Base-by-base conservation (phyloP, 2,888 invertebrate genomes). In the Acleris laterana region DNA sequence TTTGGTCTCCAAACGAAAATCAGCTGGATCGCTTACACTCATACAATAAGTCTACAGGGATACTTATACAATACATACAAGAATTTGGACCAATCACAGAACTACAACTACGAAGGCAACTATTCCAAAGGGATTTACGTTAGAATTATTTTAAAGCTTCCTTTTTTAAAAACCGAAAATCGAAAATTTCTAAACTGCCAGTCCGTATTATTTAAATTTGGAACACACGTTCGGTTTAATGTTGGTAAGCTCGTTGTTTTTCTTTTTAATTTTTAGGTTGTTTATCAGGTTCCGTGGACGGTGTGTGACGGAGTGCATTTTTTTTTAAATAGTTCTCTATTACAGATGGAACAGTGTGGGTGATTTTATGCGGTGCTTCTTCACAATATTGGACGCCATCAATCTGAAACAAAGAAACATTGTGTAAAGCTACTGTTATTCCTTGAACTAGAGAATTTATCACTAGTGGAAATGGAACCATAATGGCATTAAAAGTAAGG, bases 31-130 rank as follows among this genome's bases (percentile, higher is more conserved):
- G 76, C 81, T 78, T 73, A 72, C 74, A 70, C 74, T 71, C 69
- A 72, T 72, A 70, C 71, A 71, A 71, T 70, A 68, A 72, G 78
- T 76, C 74, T 78, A 77, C 63, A 70, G 71, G 69, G 73, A 75
- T 74, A 77, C 74, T 74, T 69, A 75, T 76, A 57, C 66, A 62
- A 71, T 64, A 63, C 38, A 68, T 73, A 74, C 70, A 78, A 77
- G 73, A 72, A 66, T 57, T 91, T 91, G 91, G 91, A 91, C 91
- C 91, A 83, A 84, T 74, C 72, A 84, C 84, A 77, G 76, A 79
- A 68, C 85, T 82, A 83, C 83, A 67, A 79, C 87, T 83, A 81
- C 79, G 85, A 91, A 91, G 91, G 90, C 91, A 90, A 84, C 87
- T 89, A 89, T 84, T 77, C 69, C 66, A 74, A 74, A 71, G 73